Evolutionary conservation across 2,888 invertebrate genomes (phyloP), one percentile per base, ranked within the genome.

Genomic region (Reticulitermes lucifugus): DNA sequence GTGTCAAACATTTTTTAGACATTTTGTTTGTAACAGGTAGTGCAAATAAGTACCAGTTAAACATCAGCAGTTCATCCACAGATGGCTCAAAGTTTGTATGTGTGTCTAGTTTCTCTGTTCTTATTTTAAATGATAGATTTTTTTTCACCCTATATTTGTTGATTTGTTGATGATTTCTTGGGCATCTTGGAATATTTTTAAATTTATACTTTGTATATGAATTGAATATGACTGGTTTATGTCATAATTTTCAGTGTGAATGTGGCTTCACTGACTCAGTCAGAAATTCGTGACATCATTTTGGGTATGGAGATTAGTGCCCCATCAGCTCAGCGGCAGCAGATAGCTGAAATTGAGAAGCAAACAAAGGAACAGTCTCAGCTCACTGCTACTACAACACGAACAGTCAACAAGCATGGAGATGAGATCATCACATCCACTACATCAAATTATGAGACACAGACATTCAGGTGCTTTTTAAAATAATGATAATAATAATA

Each of bases 241-340:
- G 43, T 22, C n/a, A 9, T 65, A 65, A 65, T 65, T 89, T 89
- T 55, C 90, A 96, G 95, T 89, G 99, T 99, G 0, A 99, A 99
- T 90, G 99, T 99, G 0, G 99, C 99, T 0, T 99, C 99, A 0
- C 93, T 99, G 71, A 99, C 99, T 0, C 99, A 99, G 90, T 99
- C 99, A 0, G 99, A 99, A 93, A 99, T 99, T 90, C 96, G 99
- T 85, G 99, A 99, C 91, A 99, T 99, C 88, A 99, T 99, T 89
- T 94, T 99, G 86, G 99, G 99, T 89, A 99, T 99, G 99, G 99
- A 99, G 92, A 99, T 99, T 88, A 98, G 98, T 22, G 99, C 99
- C 1, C 99, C 99, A 0, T 99, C 99, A 0, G 99, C 99, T 0
- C 99, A 99, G 90, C 93, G 99, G 77, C 99, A 99, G 90, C 99